Conservation (phyloP, 2,888 invertebrate genomes). For the Craniophora ligustri region DNA sequence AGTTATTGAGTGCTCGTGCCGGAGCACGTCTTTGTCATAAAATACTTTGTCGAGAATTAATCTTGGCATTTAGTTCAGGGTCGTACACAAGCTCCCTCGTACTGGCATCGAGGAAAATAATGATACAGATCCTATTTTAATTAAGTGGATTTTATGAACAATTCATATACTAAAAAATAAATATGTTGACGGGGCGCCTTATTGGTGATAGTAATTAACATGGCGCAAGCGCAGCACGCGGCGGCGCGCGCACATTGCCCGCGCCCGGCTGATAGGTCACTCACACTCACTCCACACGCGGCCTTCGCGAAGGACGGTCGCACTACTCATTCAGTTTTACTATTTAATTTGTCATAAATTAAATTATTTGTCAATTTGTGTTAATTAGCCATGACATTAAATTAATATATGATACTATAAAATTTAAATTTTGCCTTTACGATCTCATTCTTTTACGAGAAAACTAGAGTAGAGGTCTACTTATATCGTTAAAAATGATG, state of each 20-base stretch:
- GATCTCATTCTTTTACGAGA: neutral
- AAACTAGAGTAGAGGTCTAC: neutral
- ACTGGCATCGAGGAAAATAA: constrained; percentile 63
- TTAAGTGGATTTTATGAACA: constrained; percentile 71
- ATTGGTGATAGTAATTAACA: constrained; percentile 85
- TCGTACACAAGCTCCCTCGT: constrained; percentile 48
- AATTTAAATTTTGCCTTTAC: constrained; percentile 1
- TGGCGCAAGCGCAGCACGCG: constrained; percentile 70
- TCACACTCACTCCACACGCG: constrained; percentile 74
- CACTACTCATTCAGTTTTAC: constrained; percentile 60
- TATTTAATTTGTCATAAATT: constrained; percentile 32
- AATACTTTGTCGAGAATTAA: constrained; percentile 76
- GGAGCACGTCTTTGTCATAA: constrained; percentile 72
- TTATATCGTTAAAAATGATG: neutral
- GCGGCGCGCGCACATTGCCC: constrained; percentile 44
- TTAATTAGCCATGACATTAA: constrained; percentile 24
- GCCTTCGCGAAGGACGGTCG: constrained; percentile 80
- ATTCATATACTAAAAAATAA: constrained; percentile 79
- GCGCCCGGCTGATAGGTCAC: constrained; percentile 72
- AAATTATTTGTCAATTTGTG: constrained; percentile 37
- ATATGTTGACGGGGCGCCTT: constrained; percentile 81
- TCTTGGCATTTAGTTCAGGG: constrained; percentile 81
- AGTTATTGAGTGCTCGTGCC: constrained; percentile 72
- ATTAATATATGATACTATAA: constrained; percentile 2
- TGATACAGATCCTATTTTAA: constrained; percentile 72